Evolutionary conservation across 2,113 vertebrate genomes (phyloP).

Genomic region (Ovibos moschatus): DNA sequence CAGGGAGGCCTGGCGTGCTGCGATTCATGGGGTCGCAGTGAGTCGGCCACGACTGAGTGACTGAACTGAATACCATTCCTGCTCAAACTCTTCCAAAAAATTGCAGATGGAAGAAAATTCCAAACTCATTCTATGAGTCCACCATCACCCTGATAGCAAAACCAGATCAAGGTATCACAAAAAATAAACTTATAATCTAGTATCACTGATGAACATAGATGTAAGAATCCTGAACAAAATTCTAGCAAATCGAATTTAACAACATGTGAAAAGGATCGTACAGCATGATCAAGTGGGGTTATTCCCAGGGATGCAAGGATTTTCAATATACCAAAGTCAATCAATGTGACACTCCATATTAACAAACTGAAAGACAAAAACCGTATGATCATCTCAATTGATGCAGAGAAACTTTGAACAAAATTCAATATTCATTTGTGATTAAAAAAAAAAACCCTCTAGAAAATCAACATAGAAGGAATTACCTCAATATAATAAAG

Average conservation of each 20-base stretch:
- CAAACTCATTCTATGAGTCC: neutral
- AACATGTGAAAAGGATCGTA: neutral
- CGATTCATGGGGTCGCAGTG: no score
- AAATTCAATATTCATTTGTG: neutral
- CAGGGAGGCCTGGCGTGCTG: no score
- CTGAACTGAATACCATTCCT: neutral
- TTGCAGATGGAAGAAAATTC: neutral
- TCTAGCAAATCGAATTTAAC: neutral
- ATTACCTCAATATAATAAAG: neutral
- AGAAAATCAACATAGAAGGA: neutral
- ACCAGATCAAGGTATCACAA: neutral
- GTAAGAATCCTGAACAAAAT: neutral
- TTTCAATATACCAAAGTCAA: neutral
- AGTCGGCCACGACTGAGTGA: fast-evolving
- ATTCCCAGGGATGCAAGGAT: neutral
- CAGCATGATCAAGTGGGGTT: neutral
- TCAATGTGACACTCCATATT: neutral
- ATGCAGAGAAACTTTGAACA: neutral
- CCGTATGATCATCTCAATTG: neutral
- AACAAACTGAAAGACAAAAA: neutral
- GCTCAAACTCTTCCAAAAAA: neutral
- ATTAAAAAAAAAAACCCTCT: neutral
- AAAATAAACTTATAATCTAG: neutral
- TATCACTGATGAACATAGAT: neutral
- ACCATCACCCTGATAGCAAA: neutral